phyloP scores from a whole-genome alignment of 2,888 invertebrate genomes.

The Pherbina coryleti region DNA sequence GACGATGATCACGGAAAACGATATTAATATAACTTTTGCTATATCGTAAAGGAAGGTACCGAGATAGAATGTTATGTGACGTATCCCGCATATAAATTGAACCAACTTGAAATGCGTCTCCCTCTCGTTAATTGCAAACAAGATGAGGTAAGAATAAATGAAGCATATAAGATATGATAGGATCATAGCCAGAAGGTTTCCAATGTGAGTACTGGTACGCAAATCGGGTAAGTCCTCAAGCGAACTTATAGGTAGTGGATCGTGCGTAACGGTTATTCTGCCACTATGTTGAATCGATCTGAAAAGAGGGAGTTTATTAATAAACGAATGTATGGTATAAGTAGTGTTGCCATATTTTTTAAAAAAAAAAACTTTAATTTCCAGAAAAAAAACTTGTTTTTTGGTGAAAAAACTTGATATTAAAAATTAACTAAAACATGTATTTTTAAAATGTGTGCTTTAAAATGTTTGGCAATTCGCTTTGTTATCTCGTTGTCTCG shows the following conservation, averaged over 20 bases:
- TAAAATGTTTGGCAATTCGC: no score
- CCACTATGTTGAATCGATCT: background rate
- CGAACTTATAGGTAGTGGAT: background rate
- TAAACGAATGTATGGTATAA: no score
- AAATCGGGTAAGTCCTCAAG: background rate
- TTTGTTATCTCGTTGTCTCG: no score
- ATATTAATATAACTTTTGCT: background rate
- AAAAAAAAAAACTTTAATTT: no score
- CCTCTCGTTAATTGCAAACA: background rate
- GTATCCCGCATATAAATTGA: constrained; percentile 6
- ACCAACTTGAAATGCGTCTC: constrained; percentile 1
- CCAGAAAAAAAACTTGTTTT: no score
- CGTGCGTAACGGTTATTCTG: background rate
- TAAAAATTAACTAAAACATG: no score
- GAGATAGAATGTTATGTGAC: background rate
- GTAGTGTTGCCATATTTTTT: no score
- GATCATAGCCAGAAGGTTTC: background rate
- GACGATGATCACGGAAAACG: background rate
- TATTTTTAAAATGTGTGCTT: no score
- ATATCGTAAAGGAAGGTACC: background rate
- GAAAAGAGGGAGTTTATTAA: no score
- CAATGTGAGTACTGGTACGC: background rate
- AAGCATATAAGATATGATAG: background rate
- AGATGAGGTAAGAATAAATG: background rate
- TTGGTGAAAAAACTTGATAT: no score